phyloP scores from a whole-genome alignment of 2,113 vertebrate species.

The Hippocampus mohnikei region DNA sequence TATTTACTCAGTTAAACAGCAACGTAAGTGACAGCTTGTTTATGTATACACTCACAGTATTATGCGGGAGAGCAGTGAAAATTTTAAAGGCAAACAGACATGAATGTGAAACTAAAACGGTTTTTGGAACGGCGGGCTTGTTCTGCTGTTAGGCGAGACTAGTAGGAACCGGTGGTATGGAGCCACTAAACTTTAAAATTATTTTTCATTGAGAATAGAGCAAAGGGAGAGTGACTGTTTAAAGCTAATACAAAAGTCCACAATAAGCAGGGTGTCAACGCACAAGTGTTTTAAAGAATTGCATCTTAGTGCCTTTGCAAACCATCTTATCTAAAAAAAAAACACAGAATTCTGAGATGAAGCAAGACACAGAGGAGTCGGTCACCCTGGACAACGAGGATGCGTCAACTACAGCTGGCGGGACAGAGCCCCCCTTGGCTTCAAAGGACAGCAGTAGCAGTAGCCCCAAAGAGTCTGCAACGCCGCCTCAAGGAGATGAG shows the following conservation, averaged over 20 bases:
- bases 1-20: not conserved
- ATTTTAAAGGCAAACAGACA: not conserved
- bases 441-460: conserved; percentile 37
- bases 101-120: not conserved
- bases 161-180: not conserved
- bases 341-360: conserved; percentile 52
- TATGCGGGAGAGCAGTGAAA: not conserved
- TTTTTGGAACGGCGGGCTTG: not conserved
- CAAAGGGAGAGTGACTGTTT: not conserved
- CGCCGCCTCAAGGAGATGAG: conserved; percentile 35
- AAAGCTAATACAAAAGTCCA: not conserved
- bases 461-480: conserved; percentile 53
- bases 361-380: conserved; percentile 65
- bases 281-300: too few species aligned
- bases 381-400: conserved; percentile 37
- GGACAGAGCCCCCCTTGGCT: conserved; percentile 31
- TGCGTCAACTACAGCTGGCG: conserved; percentile 27
- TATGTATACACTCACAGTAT: not conserved
- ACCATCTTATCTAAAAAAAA: not conserved
- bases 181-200: not conserved
- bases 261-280: too few species aligned
- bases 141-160: not conserved
- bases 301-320: not conserved
- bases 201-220: not conserved
- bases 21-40: not conserved